Percentiles rank a stretch among this genome's conserved stretches.
Evolutionary conservation across 2,113 vertebrate genomes (phyloP).

Genomic region (Anhinga rufa): DNA sequence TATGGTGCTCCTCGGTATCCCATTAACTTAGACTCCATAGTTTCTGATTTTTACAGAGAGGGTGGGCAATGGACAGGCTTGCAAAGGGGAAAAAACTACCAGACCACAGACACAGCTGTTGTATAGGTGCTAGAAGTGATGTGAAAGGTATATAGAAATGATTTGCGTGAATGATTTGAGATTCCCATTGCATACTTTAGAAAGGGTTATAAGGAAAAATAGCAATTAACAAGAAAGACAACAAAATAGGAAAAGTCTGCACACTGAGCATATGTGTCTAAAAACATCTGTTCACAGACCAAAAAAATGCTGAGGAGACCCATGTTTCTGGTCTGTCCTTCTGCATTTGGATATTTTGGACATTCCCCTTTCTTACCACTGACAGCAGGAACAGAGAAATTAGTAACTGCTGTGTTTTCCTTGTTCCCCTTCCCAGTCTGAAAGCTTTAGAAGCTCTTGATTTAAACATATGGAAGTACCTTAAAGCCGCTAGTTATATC

Average conservation of each 20-base stretch:
- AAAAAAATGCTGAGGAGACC: neutral
- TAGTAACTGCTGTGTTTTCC: neutral
- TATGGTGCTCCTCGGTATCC: neutral
- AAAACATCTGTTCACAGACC: neutral
- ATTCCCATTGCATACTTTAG: neutral
- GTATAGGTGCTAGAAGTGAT: neutral
- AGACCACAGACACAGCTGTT: neutral
- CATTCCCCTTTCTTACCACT: neutral
- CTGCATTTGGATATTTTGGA: neutral
- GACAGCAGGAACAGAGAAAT: neutral
- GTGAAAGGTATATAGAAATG: neutral
- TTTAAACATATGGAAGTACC: neutral
- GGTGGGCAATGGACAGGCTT: neutral
- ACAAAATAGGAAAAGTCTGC: neutral
- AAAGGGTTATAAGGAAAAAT: neutral
- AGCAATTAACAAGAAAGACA: neutral
- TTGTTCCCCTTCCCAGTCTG: neutral
- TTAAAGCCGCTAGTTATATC: neutral
- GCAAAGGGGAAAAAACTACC: neutral
- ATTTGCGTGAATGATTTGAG: neutral
- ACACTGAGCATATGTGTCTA: neutral
- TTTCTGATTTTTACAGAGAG: neutral
- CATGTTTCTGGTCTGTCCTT: neutral
- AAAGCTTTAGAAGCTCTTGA: neutral
- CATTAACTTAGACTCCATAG: neutral